Evolutionary conservation across 2,888 invertebrate genomes (phyloP).

Genomic region (Operophtera brumata): DNA sequence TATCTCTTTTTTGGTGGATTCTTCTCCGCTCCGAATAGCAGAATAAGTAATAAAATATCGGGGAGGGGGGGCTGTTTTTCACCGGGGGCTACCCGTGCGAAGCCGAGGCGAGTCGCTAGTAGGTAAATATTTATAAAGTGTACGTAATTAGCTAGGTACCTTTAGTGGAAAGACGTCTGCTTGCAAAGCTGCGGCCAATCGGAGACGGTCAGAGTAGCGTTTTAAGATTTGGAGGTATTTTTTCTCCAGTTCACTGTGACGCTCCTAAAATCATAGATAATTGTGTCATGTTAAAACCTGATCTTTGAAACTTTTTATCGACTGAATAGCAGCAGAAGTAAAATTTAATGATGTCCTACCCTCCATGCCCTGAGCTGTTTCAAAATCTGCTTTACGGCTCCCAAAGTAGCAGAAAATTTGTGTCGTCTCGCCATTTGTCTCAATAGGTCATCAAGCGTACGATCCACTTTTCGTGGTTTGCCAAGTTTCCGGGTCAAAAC

Average conservation of each 20-base stretch:
- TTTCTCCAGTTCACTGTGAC: conserved; percentile 58
- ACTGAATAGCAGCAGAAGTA: background rate
- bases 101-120: no score
- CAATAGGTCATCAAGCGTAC: conserved; percentile 65
- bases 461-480: conserved; percentile 63
- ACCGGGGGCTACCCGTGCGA: no score
- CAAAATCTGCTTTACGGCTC: conserved; percentile 51
- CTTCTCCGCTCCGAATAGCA: no score
- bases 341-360: conserved; percentile 39
- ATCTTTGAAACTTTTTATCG: no score
- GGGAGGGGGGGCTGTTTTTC: no score
- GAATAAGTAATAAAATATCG: no score
- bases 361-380: conserved; percentile 62
- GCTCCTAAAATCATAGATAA: conserved; percentile 46
- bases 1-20: no score
- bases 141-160: conserved; percentile 41
- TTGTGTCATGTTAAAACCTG: no score
- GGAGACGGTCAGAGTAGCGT: conserved; percentile 60
- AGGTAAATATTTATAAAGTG: no score
- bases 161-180: conserved; percentile 63
- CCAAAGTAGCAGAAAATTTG: conserved; percentile 59
- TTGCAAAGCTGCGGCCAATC: conserved; percentile 69
- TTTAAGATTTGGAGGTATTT: conserved; percentile 59
- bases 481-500: conserved; percentile 69
- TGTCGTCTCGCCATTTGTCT: conserved; percentile 67